Base-by-base conservation (phyloP, 2,888 invertebrate genomes). In the Acholoe squamosa region DNA sequence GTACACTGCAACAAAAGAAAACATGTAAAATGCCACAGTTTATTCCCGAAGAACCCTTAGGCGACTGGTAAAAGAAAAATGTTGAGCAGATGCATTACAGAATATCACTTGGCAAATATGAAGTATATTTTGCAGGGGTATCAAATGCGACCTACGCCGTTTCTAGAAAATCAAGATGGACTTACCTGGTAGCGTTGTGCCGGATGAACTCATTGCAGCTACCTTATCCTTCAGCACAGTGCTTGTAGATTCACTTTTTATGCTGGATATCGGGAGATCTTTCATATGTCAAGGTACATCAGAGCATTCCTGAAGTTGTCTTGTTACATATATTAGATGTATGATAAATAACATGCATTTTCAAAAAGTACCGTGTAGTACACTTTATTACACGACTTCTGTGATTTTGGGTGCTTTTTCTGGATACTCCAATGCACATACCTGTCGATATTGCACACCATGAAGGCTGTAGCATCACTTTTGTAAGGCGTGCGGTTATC, bases 1-100 rank as follows among this genome's bases (percentile, higher is more conserved):
- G 93, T 97, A 97, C 51, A 99, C 98, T 97, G 96, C 33, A 96
- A 97, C 86, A 56, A 52, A 71, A 14, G 25, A 0, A 71, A 28
- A n/a, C 0, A 61, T 14, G 14, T 3, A 61, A 3, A 19, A 61
- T 61, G n/a, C 5, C 19, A 61, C 61, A 43, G 5, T 43, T 43
- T 43, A 19, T 61, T 19, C 3, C 61, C n/a, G 19, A n/a, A 19
- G 3, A n/a, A n/a, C 1, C n/a, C 14, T n/a, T 61, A 61, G 61
- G 61, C 61, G 19, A 19, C 14, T 61, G 19, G 19, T 19, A 19
- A 61, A 7, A 3, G 19, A 61, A 61, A 3, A 3, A 61, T 61
- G n/a, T 61, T 43, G 61, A n/a, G 19, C 14, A 61, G 61, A 61
- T 61, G 19, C 61, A 61, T 3, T 7, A 61, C 7, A 61, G 19